Evolutionary conservation across 1,140 invertebrate genomes (phyloP), one percentile per base, ranked within the genome.

Genomic region (Sitophilus oryzae): DNA sequence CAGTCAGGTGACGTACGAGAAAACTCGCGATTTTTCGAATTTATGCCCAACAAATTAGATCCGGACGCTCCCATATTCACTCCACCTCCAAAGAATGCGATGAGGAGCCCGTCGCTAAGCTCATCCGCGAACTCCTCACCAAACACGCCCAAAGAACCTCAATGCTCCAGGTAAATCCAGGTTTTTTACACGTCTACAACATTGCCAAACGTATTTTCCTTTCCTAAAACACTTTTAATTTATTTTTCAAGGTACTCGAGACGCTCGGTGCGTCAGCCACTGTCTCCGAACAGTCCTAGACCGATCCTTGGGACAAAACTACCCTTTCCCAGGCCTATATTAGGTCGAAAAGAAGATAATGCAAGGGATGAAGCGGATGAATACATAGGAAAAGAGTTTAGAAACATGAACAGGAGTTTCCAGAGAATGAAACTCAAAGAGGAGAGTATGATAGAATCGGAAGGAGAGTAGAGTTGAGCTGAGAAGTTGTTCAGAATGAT

Each of bases 221-320:
- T n/a, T n/a, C n/a, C n/a, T n/a, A n/a, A n/a, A n/a, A n/a, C n/a
- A n/a, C n/a, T n/a, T n/a, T n/a, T n/a, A n/a, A n/a, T n/a, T n/a
- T n/a, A n/a, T n/a, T n/a, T n/a, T n/a, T n/a, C n/a, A n/a, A 52
- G 67, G 15, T 70, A 70, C 51, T 68, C 68, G 2, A 59, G 66
- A 18, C 60, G 63, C 46, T 61, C 64, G 3, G 61, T 65, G 4
- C 56, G 61, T n/a, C 45, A 51, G 20, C 59, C 47, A 15, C 15
- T 38, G 14, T 40, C 38, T 4, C 47, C 56, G 2, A 59, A 45
- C 16, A 56, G 56, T 52, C 66, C 66, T 0, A 52, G 65, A 46
- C 63, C 66, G n/a, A 70, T 68, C 25, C 43, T 68, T 14, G 68
- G 66, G 8, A 65, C 48, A 2, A 67, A 68, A 44, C 22, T 56